Evolutionary conservation across 2,888 invertebrate species (phyloP), one percentile per base, ranked within the genome.

Genomic region (Meganola albula): DNA sequence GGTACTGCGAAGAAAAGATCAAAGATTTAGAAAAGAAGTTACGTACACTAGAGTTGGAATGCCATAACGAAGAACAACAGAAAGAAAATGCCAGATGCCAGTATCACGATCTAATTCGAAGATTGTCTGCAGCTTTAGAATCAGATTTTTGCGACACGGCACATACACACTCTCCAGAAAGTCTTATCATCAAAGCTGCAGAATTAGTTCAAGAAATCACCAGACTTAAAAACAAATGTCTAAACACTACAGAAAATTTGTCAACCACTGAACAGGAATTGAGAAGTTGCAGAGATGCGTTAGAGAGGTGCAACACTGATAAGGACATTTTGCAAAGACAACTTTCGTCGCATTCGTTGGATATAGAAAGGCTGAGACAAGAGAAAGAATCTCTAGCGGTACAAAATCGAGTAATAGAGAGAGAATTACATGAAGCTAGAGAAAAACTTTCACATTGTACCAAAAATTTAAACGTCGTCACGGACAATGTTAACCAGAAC

Each of bases 301-400:
- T 92, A 32, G 91, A 92, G 43, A 84, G 91, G 53, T 77, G 88
- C 0, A 80, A 89, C 40, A 70, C 83, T 3, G 94, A 95, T 49
- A 93, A 92, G 54, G 94, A 94, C 46, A 89, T 91, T 38, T 72
- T 94, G 12, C 92, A 92, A 53, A 84, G 93, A 21, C 94, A 94
- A 68, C 86, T 91, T 18, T 90, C 92, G 5, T 77, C 89, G 4
- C 92, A 93, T 48, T 79, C 92, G 23, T 69, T 93, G 24, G 94
- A 94, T 52, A 74, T 91, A 12, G 92, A 92, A 42, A 88, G 93
- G 32, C 77, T 92, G 14, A 89, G 92, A 44, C 93, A 93, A 74
- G 94, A 94, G 50, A 92, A 93, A 48, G 94, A 95, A 53, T 87
- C 91, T 8, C 76, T 93, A 24, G 87, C 92, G 40, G 91, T 93